These are phyloP conservation scores for Resseliella maxima DNA, from an alignment of 2,888 invertebrate genomes.

Conservation along the genomic window DNA sequence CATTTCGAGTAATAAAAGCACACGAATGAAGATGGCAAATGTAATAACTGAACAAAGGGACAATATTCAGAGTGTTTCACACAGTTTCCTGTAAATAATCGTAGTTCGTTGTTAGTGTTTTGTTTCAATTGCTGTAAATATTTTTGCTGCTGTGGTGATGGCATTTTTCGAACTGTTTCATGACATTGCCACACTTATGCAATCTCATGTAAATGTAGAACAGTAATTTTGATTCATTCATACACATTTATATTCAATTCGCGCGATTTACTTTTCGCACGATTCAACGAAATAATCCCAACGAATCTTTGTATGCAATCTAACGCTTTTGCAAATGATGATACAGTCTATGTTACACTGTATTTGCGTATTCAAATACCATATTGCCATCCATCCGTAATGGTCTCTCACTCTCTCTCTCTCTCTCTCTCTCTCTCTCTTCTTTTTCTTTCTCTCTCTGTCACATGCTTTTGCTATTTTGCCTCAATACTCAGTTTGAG, in stretches of 20 bases:
- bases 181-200: no score
- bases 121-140: neutral
- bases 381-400: neutral
- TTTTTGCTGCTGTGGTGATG: neutral
- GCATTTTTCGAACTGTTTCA: neutral
- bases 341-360: neutral
- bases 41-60: neutral
- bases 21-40: neutral
- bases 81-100: neutral
- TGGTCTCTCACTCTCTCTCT: neutral
- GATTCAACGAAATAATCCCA: neutral
- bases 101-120: neutral
- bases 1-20: neutral
- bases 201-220: neutral
- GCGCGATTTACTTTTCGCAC: slow-evolving; percentile 7
- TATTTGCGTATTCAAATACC: slow-evolving; percentile 36
- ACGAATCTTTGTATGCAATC: neutral
- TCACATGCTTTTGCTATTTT: no score
- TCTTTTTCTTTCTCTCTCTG: no score
- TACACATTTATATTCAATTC: slow-evolving; percentile 21
- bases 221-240: slow-evolving; percentile 37
- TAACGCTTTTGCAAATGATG: neutral
- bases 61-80: slow-evolving; percentile 1
- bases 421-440: no score
- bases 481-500: no score